Conservation (phyloP, 1,140 invertebrate genomes). For the Diorhabda carinulata region DNA sequence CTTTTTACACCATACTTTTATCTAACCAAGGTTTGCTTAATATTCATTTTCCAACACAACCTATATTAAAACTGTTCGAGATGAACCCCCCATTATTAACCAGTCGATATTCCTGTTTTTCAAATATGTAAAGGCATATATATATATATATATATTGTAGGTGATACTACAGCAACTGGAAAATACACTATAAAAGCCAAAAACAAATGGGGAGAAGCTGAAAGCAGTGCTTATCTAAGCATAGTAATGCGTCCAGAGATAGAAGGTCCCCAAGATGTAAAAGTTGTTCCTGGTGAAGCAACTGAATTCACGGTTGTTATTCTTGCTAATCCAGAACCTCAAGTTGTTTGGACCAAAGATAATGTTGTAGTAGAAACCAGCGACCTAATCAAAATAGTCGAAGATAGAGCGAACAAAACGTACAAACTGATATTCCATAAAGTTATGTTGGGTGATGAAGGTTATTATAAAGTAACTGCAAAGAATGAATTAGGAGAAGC, state of each 20-base stretch:
- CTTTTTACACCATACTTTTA: too few species aligned
- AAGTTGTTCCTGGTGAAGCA: constrained; percentile 66
- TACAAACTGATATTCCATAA: constrained; percentile 67
- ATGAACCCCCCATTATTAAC: too few species aligned
- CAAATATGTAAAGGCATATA: too few species aligned
- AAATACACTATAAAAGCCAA: constrained; percentile 73
- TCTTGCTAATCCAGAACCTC: constrained; percentile 73
- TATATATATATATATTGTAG: constrained; percentile 41
- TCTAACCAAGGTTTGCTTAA: too few species aligned
- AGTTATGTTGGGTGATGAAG: constrained; percentile 69
- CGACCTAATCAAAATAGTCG: constrained; percentile 56
- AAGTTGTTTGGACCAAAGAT: constrained; percentile 70
- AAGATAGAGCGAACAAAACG: constrained; percentile 60
- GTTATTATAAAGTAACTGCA: constrained; percentile 72
- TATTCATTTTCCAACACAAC: too few species aligned
- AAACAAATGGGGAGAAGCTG: constrained; percentile 72
- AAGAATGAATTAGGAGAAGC: constrained; percentile 73
- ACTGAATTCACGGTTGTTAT: constrained; percentile 68
- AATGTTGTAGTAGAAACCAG: constrained; percentile 57
- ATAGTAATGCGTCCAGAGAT: constrained; percentile 73
- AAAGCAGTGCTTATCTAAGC: constrained; percentile 66
- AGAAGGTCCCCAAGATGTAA: constrained; percentile 67
- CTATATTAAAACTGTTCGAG: too few species aligned
- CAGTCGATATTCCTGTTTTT: too few species aligned
- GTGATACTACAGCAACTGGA: constrained; percentile 71